Evolutionary conservation across 1,140 invertebrate genomes (phyloP), one percentile per base, ranked within the genome.

Genomic region (Drosophila quadrilineata): DNA sequence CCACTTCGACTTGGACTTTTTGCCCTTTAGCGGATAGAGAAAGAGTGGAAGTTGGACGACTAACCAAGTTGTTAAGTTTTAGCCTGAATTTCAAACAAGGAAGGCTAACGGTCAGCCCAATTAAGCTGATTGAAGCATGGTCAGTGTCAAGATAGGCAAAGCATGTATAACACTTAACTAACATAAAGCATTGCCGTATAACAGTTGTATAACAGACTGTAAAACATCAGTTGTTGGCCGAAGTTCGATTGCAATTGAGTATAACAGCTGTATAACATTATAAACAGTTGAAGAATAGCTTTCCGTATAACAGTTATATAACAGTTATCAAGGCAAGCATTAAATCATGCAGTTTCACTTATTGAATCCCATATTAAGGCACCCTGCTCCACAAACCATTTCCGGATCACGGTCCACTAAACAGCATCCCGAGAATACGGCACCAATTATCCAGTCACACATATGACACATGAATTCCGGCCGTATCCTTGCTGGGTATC

Each of bases 41-140:
- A 10, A 0, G 19, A n/a, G 5, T 16, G 29, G 6, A 16, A n/a
- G n/a, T n/a, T n/a, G 12, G 26, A 10, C 14, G 10, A 16, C 24
- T 5, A 31, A 26, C n/a, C n/a, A 33, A 29, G 14, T 40, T 14
- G n/a, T n/a, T 35, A 26, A 38, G 33, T 36, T 60, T 6, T 69
- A 57, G 57, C 19, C 35, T 19, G 45, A 48, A 41, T 12, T 53
- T 41, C 22, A 82, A 76, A 70, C 59, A 60, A 60, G 72, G 54
- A 60, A 60, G 72, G 54, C 69, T 59, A 53, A 65, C 38, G 50
- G 49, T 63, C 52, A 62, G 40, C 56, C 58, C 69, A 84, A 84
- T 84, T 85, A 84, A 60, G 40, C 38, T 85, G 74, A 85, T 85
- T 82, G 75, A 26, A 26, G 24, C 53, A 70, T 53, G 64, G 57